Base-by-base conservation (phyloP, 2,888 invertebrate genomes). In the Ectemnius continuus region DNA sequence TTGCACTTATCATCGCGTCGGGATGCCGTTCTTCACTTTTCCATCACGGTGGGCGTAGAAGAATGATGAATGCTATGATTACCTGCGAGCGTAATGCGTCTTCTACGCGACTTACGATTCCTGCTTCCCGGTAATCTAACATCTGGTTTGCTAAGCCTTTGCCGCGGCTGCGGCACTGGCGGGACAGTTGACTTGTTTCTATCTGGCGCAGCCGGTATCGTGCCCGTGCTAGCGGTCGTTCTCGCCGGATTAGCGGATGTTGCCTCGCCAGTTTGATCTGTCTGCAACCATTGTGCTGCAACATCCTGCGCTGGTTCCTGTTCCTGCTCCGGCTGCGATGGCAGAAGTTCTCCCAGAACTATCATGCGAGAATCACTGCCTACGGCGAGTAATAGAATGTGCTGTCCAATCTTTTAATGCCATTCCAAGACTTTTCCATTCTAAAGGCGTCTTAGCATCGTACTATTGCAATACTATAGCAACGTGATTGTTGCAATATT, bases 361-460 rank as follows among this genome's bases (percentile, higher is more conserved):
- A 90, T 90, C 76, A 88, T 85, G 64, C 93, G 91, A 71, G 93
- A 92, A 68, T 90, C 91, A 61, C 91, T 90, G 82, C 93, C 93
- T 85, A 89, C 89, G 64, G 36, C 52, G 64, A 73, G 64, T 48
- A 73, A 76, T 47, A 64, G 66, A 45, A 73, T 26, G 47, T 69
- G 47, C 70, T 23, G 14, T 62, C 56, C 5, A 4, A 6, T 61
- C 47, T 56, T 47, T 23, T 48, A 60, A 36, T 13, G 5, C 62
- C 46, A 65, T n/a, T 20, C 6, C 46, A 14, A 14, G n/a, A 56
- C 11, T 48, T 16, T 67, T 28, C 48, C 26, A 65, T 56, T 48
- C n/a, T 28, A 23, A 26, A 14, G 36, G 26, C 60, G 76, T 57
- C 59, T 72, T 76, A 66, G 52, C 67, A 57, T 64, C 14, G 60